These are phyloP conservation scores for Gymnobelideus leadbeateri DNA, from an alignment of 2,113 vertebrate genomes.

Conservation along the genomic window DNA sequence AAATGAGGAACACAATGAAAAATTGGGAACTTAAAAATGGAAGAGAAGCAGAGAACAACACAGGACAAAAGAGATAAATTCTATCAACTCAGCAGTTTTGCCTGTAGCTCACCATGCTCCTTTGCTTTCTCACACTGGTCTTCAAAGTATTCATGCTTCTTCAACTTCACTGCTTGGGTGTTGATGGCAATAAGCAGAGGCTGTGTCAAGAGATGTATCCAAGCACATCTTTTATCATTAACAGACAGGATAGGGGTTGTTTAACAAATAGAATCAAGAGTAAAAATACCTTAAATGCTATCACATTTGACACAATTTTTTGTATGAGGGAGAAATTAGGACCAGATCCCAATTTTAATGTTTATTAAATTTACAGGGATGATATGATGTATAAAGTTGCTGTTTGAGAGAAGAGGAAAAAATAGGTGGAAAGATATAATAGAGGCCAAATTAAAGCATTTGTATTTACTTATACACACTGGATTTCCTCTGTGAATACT, in stretches of 20 bases:
- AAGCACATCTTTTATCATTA: constrained; percentile 28
- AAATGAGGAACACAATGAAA: background rate
- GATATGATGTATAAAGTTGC: background rate
- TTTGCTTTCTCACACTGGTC: background rate
- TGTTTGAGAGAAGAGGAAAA: constrained; percentile 3
- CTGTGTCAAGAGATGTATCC: background rate
- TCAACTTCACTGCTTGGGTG: background rate
- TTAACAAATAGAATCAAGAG: background rate
- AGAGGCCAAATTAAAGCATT: constrained; percentile 6
- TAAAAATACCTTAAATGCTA: background rate
- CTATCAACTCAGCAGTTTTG: background rate
- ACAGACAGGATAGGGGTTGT: background rate
- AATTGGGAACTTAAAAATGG: background rate
- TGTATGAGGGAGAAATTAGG: background rate
- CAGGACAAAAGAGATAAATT: background rate
- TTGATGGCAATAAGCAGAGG: background rate
- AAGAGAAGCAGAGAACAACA: background rate
- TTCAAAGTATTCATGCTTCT: background rate
- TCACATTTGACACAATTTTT: background rate
- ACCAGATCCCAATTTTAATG: background rate
- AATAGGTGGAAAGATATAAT: background rate
- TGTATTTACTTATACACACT: constrained; percentile 12
- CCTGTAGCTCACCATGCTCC: background rate
- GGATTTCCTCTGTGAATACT: constrained; percentile 22
- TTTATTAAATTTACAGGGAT: constrained; percentile 12